A percentile compares a stretch with the other conserved stretches of the same genome.
These are phyloP conservation scores for Pemphigus obesinymphae DNA, from an alignment of 1,140 invertebrate species.

Conservation along the genomic window DNA sequence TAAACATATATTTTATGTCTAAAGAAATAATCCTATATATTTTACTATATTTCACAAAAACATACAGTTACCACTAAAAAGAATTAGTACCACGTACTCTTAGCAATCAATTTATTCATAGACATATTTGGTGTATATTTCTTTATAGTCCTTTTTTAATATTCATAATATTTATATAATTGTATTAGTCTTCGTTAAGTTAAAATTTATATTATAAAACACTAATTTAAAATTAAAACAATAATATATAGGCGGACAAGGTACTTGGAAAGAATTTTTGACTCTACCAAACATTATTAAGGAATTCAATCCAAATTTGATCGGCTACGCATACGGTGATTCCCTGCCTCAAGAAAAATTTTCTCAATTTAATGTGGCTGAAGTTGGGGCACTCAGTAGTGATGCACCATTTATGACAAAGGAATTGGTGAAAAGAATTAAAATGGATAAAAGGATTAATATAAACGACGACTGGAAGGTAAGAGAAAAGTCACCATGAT, in stretches of 20 bases:
- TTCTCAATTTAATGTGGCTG: conserved; percentile 61
- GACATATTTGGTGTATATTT: too few species aligned
- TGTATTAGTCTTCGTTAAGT: too few species aligned
- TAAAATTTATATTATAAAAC: too few species aligned
- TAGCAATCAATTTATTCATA: too few species aligned
- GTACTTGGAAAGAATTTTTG: conserved; percentile 57
- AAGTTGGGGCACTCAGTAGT: conserved; percentile 56
- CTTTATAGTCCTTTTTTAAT: too few species aligned
- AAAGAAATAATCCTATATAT: too few species aligned
- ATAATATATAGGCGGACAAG: conserved; percentile 55
- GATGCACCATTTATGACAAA: conserved; percentile 62
- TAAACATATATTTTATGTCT: too few species aligned
- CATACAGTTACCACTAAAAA: too few species aligned
- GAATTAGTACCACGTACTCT: too few species aligned
- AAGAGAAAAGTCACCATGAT: too few species aligned
- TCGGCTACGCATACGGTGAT: conserved; percentile 57
- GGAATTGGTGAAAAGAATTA: conserved; percentile 58
- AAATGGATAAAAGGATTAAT: conserved; percentile 57
- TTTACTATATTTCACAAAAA: too few species aligned
- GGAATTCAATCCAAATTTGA: conserved; percentile 60
- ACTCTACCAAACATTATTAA: conserved; percentile 59
- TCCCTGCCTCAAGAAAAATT: conserved; percentile 52
- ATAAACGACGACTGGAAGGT: conserved; percentile 66
- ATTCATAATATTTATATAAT: too few species aligned
- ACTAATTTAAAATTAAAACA: neutral